Evolutionary conservation across 2,888 invertebrate species (phyloP), one percentile per base, ranked within the genome.

Genomic region (Blastobasis adustella): DNA sequence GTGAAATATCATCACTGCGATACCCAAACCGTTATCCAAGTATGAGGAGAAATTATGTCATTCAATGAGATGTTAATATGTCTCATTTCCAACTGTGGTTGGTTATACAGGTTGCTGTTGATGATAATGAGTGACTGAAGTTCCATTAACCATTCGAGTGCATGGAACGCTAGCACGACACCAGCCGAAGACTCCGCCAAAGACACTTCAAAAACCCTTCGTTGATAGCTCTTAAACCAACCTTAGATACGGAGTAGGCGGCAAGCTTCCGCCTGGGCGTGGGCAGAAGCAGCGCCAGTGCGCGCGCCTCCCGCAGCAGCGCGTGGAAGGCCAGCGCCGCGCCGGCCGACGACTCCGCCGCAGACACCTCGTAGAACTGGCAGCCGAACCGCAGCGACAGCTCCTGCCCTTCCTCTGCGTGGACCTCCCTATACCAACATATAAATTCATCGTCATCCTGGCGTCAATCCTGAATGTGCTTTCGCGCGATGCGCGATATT

Each of bases 311-410:
- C 46, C 94, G 82, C 47, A 94, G 82, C 53, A 94, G 81, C 10
- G 93, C 93, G 72, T 94, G 94, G 82, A 95, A 95, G 48, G 95
- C 95, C 52, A 95, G 85, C 42, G 94, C 94, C 0, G 95, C 94
- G 54, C 95, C 95, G 0, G 94, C 94, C 65, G 92, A 92, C 65
- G 94, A 94, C 76, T 95, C 95, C 40, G 95, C 95, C 8, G 95
- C 95, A 52, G 94, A 94, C 53, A 95, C 94, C 81, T 95, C 95
- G 81, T 95, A 94, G 81, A 95, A 95, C 79, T 95, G 95, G 67
- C 95, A 95, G 45, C 94, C 93, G 73, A 91, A 94, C 58, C 93
- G 91, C 63, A 94, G 79, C 9, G 95, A 94, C 58, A 94, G 73
- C 76, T 94, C 94, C 66, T 95, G 94, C 44, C 94, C 95, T 67